These are phyloP conservation scores for Gymnothorax reevesii DNA, from an alignment of 2,797 vertebrate species.

Conservation along the genomic window DNA sequence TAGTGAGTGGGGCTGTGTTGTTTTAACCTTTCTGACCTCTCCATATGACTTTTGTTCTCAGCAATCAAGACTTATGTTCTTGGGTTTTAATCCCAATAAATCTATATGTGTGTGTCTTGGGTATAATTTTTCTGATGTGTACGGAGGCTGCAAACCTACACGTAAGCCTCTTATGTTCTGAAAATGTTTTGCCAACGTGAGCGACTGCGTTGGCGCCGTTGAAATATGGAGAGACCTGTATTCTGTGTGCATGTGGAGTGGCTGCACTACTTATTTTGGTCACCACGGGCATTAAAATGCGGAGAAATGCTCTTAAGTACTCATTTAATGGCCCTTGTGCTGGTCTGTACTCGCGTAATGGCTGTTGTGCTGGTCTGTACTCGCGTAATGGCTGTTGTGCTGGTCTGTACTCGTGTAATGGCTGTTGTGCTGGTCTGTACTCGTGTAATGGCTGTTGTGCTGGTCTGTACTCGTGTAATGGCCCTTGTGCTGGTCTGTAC, in stretches of 20 bases:
- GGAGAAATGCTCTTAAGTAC: no score
- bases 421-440: no score
- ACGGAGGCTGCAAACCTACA: not conserved
- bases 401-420: no score
- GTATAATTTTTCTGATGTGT: conserved; percentile 9
- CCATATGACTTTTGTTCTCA: conserved; percentile 2
- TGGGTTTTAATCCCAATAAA: conserved; percentile 18
- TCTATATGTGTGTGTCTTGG: conserved; percentile 14
- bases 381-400: no score
- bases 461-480: no score
- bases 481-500: no score
- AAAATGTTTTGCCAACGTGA: not conserved
- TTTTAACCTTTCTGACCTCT: conserved; percentile 7
- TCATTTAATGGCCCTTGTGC: no score
- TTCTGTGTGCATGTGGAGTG: not conserved
- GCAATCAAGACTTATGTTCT: conserved; percentile 15
- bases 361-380: no score
- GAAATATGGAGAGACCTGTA: not conserved
- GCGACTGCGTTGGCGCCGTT: not conserved
- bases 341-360: no score
- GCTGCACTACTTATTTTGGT: not conserved
- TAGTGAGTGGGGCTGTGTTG: not conserved
- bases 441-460: no score
- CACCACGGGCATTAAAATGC: no score
- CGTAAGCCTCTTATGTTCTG: not conserved